Conservation (phyloP, 2,113 vertebrate species). For the Python bivittatus region DNA sequence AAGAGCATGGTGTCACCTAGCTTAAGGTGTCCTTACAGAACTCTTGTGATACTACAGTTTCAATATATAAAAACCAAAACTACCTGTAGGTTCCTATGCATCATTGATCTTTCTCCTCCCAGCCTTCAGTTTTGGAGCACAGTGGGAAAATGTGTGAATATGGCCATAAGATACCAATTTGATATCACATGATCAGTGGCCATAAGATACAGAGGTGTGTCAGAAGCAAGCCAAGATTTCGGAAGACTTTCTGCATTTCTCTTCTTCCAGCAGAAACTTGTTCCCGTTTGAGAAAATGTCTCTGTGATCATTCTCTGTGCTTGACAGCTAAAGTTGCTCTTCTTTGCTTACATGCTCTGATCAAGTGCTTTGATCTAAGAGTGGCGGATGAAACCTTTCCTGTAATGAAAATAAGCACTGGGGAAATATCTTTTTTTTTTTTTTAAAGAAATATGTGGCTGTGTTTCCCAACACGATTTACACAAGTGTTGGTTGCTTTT, state of each 20-base stretch:
- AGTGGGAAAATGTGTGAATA: background rate
- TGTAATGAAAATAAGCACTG: background rate
- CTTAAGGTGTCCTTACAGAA: background rate
- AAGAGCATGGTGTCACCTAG: background rate
- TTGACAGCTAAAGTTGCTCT: background rate
- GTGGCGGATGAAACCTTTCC: background rate
- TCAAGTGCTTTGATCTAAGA: background rate
- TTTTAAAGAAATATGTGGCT: no score
- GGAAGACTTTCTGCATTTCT: background rate
- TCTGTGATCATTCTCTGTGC: background rate
- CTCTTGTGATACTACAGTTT: background rate
- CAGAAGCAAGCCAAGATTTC: background rate
- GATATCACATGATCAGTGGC: no score
- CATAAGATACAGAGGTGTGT: background rate
- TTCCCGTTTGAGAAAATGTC: background rate
- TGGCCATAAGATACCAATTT: background rate
- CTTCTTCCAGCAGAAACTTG: background rate
- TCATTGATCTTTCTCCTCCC: background rate
- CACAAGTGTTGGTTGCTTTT: background rate
- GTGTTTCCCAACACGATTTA: no score
- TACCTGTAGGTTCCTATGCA: background rate
- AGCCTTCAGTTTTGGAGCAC: background rate
- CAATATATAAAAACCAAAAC: background rate
- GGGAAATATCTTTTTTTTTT: no score
- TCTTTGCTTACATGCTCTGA: background rate